Percentiles rank a stretch among this genome's conserved stretches.
These are phyloP conservation scores for Azorinus chamasolen DNA, from an alignment of 2,888 invertebrate genomes.

Conservation along the genomic window DNA sequence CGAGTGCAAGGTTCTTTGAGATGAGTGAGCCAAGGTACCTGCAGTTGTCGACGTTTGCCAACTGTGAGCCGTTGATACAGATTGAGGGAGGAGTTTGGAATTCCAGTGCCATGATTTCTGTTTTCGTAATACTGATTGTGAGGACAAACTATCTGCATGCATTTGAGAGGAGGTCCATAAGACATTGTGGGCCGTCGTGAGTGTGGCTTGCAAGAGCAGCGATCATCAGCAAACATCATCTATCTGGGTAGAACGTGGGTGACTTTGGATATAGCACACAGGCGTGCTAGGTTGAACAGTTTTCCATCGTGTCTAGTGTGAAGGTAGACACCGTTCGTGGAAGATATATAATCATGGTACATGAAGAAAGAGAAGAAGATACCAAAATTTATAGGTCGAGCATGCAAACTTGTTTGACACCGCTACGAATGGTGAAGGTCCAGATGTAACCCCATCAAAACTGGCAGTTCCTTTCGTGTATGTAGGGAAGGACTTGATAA, in stretches of 20 bases:
- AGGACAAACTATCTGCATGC: neutral
- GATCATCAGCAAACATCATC: no score
- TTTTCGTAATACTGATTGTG: no score
- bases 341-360: neutral
- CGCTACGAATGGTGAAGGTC: neutral
- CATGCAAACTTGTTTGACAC: neutral
- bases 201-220: no score
- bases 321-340: no score
- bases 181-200: neutral
- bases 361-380: neutral
- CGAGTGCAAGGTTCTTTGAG: neutral
- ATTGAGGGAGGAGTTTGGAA: neutral
- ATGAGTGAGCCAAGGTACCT: neutral
- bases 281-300: neutral
- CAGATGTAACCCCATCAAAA: neutral
- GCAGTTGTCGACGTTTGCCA: neutral
- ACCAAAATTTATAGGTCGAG: neutral
- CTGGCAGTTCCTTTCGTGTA: neutral
- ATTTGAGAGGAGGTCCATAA: neutral
- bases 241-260: neutral
- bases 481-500: neutral
- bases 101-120: neutral
- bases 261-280: neutral
- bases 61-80: neutral
- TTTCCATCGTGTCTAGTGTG: constrained; percentile 1